phyloP scores from a whole-genome alignment of 2,888 invertebrate species.

The Ormyrus pomaceus region DNA sequence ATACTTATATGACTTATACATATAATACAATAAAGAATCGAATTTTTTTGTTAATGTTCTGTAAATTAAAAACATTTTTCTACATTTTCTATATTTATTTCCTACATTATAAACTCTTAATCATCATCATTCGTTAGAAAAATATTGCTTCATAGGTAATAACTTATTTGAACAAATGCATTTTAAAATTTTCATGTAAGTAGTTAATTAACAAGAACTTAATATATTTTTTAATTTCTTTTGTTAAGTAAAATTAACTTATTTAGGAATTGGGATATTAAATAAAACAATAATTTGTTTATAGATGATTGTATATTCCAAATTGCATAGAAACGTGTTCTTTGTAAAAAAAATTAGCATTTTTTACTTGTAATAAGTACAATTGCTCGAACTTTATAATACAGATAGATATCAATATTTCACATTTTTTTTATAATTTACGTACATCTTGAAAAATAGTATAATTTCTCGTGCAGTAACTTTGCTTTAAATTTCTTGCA shows the following conservation, averaged over 20 bases:
- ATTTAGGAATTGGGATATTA: neutral
- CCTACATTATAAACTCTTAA: neutral
- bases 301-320: slow-evolving; percentile 51
- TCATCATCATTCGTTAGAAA: too few relatives aligned
- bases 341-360: slow-evolving; percentile 50
- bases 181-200: too few relatives aligned
- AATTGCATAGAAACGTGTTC: slow-evolving; percentile 53
- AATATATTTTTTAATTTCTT: too few relatives aligned
- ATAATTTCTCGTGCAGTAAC: slow-evolving; percentile 31
- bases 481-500: slow-evolving; percentile 40
- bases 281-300: slow-evolving; percentile 18
- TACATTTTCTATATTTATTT: neutral
- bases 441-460: slow-evolving; percentile 47
- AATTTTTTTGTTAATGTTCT: too few relatives aligned
- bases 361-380: slow-evolving; percentile 37
- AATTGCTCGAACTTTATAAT: slow-evolving; percentile 42
- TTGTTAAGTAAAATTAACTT: too few relatives aligned
- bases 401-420: slow-evolving; percentile 38
- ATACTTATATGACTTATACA: too few relatives aligned
- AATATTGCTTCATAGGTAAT: neutral
- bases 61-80: neutral
- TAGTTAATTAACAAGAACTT: too few relatives aligned
- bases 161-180: too few relatives aligned
- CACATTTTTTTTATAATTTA: slow-evolving; percentile 42
- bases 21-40: too few relatives aligned